A percentile compares a stretch with the other conserved stretches of the same genome.
Evolutionary conservation across 2,113 vertebrate genomes (phyloP).

Genomic region (Arvicanthis niloticus): DNA sequence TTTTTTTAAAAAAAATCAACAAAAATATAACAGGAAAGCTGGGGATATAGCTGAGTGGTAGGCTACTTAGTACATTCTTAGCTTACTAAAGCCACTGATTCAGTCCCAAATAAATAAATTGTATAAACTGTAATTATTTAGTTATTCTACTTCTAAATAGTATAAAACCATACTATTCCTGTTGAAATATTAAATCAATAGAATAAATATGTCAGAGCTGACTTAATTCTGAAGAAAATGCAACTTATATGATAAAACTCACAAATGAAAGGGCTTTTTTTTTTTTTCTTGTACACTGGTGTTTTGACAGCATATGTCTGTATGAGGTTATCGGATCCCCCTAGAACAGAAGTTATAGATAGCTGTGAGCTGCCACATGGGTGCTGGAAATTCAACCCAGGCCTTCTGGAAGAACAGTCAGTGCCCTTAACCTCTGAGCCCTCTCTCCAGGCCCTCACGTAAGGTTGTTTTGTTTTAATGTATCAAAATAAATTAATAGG

Average conservation of each 20-base stretch:
- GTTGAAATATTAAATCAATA: neutral
- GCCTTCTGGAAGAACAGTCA: too few species aligned
- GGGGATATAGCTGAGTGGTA: too few species aligned
- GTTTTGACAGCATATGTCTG: too few species aligned
- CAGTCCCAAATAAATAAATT: too few species aligned
- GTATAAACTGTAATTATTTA: neutral
- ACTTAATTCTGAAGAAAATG: neutral
- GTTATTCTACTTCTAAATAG: neutral
- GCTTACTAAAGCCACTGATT: too few species aligned
- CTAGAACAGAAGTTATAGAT: too few species aligned
- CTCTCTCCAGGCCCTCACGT: too few species aligned
- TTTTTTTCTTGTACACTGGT: too few species aligned
- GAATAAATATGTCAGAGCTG: neutral
- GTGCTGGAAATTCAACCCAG: too few species aligned
- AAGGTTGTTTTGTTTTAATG: neutral
- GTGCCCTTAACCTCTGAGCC: too few species aligned
- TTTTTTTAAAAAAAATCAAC: neutral
- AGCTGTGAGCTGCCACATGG: too few species aligned
- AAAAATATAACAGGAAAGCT: neutral
- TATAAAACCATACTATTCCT: neutral
- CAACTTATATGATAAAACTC: neutral
- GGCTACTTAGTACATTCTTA: neutral
- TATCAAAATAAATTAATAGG: neutral
- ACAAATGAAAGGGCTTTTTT: neutral
- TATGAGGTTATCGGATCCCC: too few species aligned